Evolutionary conservation across 2,888 invertebrate genomes (phyloP).

Genomic region (Xestobium rufovillosum): DNA sequence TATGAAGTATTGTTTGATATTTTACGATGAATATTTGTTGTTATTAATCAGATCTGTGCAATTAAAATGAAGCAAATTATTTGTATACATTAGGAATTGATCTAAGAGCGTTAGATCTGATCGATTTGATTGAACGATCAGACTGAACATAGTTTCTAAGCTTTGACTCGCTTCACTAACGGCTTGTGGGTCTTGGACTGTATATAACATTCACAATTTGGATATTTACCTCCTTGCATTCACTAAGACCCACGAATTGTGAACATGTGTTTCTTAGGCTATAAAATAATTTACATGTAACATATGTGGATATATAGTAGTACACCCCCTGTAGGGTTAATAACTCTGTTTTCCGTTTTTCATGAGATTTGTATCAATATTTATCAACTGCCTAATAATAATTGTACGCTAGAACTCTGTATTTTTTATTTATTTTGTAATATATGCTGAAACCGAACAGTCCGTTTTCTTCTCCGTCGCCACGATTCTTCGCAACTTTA

Average conservation of each 20-base stretch:
- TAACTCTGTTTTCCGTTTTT: constrained; percentile 39
- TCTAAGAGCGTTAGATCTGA: too few relatives aligned
- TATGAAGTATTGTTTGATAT: constrained; percentile 29
- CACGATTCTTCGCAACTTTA: too few relatives aligned
- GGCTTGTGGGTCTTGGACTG: constrained; percentile 34
- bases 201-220: constrained; percentile 28
- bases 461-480: too few relatives aligned
- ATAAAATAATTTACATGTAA: constrained; percentile 42
- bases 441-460: background rate
- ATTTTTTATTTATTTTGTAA: constrained; percentile 19
- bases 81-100: constrained; percentile 30
- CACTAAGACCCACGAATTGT: constrained; percentile 33
- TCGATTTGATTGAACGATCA: too few relatives aligned
- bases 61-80: constrained; percentile 29
- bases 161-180: constrained; percentile 34
- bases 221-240: constrained; percentile 21
- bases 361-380: constrained; percentile 40
- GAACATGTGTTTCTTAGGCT: constrained; percentile 37
- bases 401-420: constrained; percentile 35
- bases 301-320: constrained; percentile 45
- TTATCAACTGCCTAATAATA: constrained; percentile 41
- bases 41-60: constrained; percentile 30
- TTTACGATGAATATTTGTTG: constrained; percentile 28
- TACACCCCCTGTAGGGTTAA: constrained; percentile 21
- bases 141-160: constrained; percentile 32